A percentile compares a stretch with the other conserved stretches of the same genome.
Conservation (phyloP, 2,797 vertebrate species). For the Brachymystax lenok region DNA sequence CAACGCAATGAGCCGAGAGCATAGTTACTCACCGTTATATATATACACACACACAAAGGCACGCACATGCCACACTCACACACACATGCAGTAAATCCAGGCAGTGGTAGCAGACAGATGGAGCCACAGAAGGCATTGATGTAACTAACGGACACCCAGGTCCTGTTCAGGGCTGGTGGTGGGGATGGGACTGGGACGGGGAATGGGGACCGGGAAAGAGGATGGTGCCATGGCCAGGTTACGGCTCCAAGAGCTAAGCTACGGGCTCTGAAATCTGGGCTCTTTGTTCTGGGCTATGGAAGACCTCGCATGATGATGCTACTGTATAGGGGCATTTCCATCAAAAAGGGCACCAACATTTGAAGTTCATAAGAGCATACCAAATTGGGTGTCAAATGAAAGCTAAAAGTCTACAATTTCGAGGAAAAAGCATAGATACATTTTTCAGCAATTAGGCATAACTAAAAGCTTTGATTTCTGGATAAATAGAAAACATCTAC, state of each 20-base stretch:
- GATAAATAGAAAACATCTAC: too few relatives aligned
- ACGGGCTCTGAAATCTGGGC: neutral
- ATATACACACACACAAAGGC: constrained; percentile 21
- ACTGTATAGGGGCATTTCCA: too few relatives aligned
- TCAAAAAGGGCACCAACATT: too few relatives aligned
- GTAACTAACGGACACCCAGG: constrained; percentile 53
- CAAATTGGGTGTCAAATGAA: too few relatives aligned
- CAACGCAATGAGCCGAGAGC: neutral
- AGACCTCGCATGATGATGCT: too few relatives aligned
- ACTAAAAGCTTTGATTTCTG: too few relatives aligned
- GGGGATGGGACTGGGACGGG: too few relatives aligned
- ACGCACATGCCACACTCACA: constrained; percentile 22
- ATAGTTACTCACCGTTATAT: neutral
- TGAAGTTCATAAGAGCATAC: too few relatives aligned
- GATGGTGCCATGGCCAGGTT: neutral
- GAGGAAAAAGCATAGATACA: too few relatives aligned
- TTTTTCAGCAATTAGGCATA: too few relatives aligned
- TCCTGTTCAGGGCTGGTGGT: constrained; percentile 24
- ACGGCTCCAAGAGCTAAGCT: neutral
- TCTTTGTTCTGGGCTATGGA: too few relatives aligned
- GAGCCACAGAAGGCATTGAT: constrained; percentile 68
- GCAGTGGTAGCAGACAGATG: constrained; percentile 62
- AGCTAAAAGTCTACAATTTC: too few relatives aligned
- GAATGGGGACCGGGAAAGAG: neutral
- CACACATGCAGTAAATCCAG: constrained; percentile 42